These are phyloP conservation scores for Chelonia mydas DNA, from an alignment of 2,797 vertebrate species.

Conservation along the genomic window DNA sequence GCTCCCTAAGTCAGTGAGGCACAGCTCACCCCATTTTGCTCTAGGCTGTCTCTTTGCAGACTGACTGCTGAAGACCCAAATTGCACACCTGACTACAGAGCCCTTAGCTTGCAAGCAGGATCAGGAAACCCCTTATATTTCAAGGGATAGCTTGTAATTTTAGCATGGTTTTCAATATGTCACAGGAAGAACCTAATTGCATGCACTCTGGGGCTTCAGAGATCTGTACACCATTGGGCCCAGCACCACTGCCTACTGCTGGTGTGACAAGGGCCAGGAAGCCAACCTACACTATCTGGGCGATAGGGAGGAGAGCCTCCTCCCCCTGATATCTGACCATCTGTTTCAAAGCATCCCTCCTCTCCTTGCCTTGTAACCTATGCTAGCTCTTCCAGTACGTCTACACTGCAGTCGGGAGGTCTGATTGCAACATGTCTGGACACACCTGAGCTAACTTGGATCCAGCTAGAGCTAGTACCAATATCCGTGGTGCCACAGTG, in stretches of 20 bases:
- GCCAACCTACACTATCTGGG: not conserved
- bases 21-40: not conserved
- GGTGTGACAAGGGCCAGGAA: not conserved
- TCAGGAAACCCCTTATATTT: not conserved
- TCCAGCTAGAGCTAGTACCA: not conserved
- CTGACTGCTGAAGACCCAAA: not conserved
- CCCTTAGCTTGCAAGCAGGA: not conserved
- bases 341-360: not conserved
- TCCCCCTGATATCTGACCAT: not conserved
- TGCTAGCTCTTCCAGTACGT: not conserved
- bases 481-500: not conserved
- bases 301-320: not conserved
- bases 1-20: not conserved
- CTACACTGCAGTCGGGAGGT: not conserved
- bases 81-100: not conserved
- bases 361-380: not conserved
- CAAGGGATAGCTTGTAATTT: not conserved
- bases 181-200: not conserved
- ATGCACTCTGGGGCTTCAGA: not conserved
- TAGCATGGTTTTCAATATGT: not conserved
- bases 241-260: not conserved
- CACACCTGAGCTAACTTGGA: not conserved
- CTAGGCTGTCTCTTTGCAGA: not conserved
- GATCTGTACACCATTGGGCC: not conserved
- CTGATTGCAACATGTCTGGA: not conserved